phyloP scores from a whole-genome alignment of 2,113 vertebrate species.

The human region DNA sequence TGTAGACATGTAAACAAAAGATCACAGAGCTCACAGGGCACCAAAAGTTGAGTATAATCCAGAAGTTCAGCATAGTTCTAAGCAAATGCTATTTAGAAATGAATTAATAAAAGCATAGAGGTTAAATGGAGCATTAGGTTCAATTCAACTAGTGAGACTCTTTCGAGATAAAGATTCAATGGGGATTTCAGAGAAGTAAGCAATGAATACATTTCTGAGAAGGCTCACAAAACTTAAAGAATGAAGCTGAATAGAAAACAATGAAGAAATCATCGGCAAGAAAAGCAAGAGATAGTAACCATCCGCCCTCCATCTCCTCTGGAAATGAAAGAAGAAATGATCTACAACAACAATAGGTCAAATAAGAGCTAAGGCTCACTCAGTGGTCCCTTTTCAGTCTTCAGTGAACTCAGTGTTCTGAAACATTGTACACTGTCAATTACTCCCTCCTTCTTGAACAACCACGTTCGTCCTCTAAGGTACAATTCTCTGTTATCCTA shows the following conservation, averaged over 20 bases:
- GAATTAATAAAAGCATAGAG: background rate
- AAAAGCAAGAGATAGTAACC: background rate
- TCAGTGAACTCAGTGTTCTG: background rate
- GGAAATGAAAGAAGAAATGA: background rate
- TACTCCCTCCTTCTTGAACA: background rate
- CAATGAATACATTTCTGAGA: background rate
- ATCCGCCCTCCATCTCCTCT: background rate
- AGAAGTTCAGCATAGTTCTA: background rate
- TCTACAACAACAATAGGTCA: background rate
- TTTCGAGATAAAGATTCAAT: background rate
- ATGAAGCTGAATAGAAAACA: background rate
- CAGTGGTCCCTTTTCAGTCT: background rate
- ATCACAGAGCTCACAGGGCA: background rate
- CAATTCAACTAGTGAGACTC: background rate
- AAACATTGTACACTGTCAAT: background rate
- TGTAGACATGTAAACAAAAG: constrained; percentile 16
- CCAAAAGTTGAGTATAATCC: background rate
- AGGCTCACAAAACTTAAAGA: background rate
- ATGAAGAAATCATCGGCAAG: background rate
- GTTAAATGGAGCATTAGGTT: background rate
- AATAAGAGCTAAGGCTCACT: background rate
- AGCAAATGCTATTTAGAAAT: background rate
- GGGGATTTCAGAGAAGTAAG: background rate
- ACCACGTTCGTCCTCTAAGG: background rate
- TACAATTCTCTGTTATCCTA: background rate